A percentile compares a stretch with the other conserved stretches of the same genome.
Evolutionary conservation across 2,113 vertebrate species (phyloP).

Genomic region (Puffinus mauretanicus): DNA sequence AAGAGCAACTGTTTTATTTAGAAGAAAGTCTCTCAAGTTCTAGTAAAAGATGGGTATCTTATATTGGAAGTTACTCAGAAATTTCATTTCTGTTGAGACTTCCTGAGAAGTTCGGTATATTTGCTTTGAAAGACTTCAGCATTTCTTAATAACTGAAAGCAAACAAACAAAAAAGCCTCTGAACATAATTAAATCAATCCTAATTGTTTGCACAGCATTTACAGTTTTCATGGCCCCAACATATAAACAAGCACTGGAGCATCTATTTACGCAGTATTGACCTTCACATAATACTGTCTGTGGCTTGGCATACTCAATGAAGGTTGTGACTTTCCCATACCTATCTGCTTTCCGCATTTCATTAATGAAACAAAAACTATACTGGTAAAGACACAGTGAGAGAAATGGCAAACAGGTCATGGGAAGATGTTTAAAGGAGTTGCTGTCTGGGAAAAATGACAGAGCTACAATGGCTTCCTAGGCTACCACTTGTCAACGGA

Average conservation of each 20-base stretch:
- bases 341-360: neutral
- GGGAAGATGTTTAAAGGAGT: neutral
- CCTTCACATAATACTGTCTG: neutral
- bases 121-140: neutral
- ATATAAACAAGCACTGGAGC: neutral
- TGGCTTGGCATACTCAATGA: neutral
- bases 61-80: neutral
- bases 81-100: neutral
- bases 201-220: slow-evolving; percentile 10
- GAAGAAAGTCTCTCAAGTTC: neutral
- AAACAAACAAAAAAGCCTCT: neutral
- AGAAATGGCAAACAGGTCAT: neutral
- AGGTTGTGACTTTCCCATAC: neutral
- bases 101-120: neutral
- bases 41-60: neutral
- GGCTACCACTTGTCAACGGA: neutral
- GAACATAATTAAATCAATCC: slow-evolving; percentile 24
- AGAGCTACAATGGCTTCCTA: neutral
- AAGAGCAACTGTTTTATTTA: neutral
- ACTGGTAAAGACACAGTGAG: neutral
- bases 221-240: neutral
- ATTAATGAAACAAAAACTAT: neutral
- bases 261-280: neutral
- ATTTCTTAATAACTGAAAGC: slow-evolving; percentile 30
- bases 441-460: neutral